These are phyloP conservation scores for Globodera ellingtonae DNA, from an alignment of 1,140 invertebrate species.

Conservation along the genomic window DNA sequence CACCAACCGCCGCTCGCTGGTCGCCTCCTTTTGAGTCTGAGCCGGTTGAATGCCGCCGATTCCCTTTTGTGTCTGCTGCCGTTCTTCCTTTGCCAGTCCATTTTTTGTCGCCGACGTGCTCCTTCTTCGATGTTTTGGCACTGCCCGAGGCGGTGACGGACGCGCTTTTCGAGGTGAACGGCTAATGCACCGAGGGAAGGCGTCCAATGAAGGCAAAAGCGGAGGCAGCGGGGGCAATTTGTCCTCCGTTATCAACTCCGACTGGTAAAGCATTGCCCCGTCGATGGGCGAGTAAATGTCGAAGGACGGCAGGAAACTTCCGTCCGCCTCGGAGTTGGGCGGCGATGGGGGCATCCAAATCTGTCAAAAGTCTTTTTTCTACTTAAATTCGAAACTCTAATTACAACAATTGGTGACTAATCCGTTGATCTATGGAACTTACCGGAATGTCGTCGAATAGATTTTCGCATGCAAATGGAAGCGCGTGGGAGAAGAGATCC, in stretches of 20 bases:
- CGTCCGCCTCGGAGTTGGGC: constrained; percentile 30
- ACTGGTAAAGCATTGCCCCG: constrained; percentile 24
- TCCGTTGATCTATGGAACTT: too few relatives aligned
- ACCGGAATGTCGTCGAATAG: constrained; percentile 28
- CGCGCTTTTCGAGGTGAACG: background rate
- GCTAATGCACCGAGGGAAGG: constrained; percentile 1
- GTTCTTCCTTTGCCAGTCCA: background rate
- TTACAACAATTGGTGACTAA: too few relatives aligned
- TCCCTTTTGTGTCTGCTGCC: background rate
- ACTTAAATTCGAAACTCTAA: background rate
- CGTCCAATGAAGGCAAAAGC: constrained; percentile 9
- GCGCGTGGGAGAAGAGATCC: background rate
- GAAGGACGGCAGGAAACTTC: background rate
- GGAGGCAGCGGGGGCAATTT: constrained; percentile 26
- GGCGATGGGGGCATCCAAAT: constrained; percentile 41
- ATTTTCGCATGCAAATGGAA: background rate
- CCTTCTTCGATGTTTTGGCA: constrained; percentile 18
- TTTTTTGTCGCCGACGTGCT: constrained; percentile 20
- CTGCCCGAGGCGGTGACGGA: background rate
- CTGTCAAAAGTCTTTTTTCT: constrained; percentile 1
- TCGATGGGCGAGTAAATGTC: constrained; percentile 19
- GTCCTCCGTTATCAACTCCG: constrained; percentile 21
- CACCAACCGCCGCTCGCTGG: background rate
- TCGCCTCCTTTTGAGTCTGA: background rate
- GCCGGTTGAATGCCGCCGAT: background rate